phyloP scores from a whole-genome alignment of 2,888 invertebrate species.

The Meloe dianella region DNA sequence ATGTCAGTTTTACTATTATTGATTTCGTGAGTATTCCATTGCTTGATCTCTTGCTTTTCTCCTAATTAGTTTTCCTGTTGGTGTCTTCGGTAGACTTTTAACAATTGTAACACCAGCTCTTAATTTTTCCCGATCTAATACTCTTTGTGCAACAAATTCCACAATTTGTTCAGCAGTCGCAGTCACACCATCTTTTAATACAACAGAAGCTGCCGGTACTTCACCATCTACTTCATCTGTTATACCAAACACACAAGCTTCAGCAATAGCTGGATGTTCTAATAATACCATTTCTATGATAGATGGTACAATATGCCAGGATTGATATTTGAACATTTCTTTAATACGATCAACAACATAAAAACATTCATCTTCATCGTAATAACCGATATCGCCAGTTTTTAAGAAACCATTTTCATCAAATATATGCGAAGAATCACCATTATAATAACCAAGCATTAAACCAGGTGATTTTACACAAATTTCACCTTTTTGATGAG shows the following conservation, averaged over 20 bases:
- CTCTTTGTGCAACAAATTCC: constrained; percentile 39
- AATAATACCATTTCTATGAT: constrained; percentile 43
- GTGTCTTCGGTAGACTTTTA: constrained; percentile 42
- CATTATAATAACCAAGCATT: constrained; percentile 60
- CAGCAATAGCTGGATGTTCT: constrained; percentile 45
- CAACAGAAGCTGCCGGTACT: constrained; percentile 42
- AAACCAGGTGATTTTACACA: constrained; percentile 56
- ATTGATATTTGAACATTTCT: constrained; percentile 60
- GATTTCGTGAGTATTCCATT: background rate
- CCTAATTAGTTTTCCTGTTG: constrained; percentile 39
- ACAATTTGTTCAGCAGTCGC: constrained; percentile 34
- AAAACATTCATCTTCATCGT: constrained; percentile 59
- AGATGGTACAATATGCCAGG: constrained; percentile 58
- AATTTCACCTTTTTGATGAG: constrained; percentile 62
- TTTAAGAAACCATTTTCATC: constrained; percentile 60
- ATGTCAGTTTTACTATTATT: too few relatives aligned
- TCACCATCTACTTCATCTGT: constrained; percentile 45
- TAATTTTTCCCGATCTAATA: constrained; percentile 44
- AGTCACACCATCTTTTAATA: constrained; percentile 24
- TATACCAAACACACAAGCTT: constrained; percentile 45
- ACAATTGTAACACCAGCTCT: constrained; percentile 46
- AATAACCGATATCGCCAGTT: constrained; percentile 62
- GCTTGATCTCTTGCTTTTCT: background rate
- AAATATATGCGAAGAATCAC: constrained; percentile 56
- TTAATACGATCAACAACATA: constrained; percentile 61